These are phyloP conservation scores for Gadus macrocephalus DNA, from an alignment of 2,113 vertebrate species.

Conservation along the genomic window DNA sequence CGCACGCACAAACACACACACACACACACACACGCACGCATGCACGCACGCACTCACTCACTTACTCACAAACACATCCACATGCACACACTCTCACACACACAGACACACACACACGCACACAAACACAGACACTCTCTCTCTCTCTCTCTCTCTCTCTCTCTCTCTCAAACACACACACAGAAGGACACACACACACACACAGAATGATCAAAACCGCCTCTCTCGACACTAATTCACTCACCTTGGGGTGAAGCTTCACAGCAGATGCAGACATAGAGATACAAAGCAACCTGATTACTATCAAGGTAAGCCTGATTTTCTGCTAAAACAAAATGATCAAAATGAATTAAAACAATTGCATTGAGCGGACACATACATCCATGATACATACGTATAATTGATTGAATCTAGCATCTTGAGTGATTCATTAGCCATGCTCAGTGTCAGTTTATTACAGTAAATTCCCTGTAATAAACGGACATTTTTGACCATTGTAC, in stretches of 20 bases:
- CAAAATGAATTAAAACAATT: too few species aligned
- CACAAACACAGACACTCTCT: background rate
- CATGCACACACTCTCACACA: background rate
- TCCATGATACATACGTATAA: too few species aligned
- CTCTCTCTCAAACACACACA: too few species aligned
- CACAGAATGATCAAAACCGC: constrained; percentile 17
- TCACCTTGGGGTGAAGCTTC: constrained; percentile 16
- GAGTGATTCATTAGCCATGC: too few species aligned
- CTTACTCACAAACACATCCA: constrained; percentile 2
- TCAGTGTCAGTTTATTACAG: too few species aligned
- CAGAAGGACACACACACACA: background rate
- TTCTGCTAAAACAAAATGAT: background rate
- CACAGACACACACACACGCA: background rate
- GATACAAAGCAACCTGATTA: constrained; percentile 24
- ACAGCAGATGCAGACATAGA: constrained; percentile 7
- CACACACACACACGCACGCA: too few species aligned
- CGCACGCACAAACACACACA: background rate
- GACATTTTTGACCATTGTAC: too few species aligned
- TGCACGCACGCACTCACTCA: constrained; percentile 1
- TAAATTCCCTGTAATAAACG: too few species aligned
- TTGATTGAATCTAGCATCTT: too few species aligned
- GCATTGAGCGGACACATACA: too few species aligned
- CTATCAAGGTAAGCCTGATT: constrained; percentile 39
- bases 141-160: too few species aligned
- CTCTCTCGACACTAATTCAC: constrained; percentile 14